Evolutionary conservation across 2,113 vertebrate species (phyloP).

Genomic region (Anolis carolinensis): DNA sequence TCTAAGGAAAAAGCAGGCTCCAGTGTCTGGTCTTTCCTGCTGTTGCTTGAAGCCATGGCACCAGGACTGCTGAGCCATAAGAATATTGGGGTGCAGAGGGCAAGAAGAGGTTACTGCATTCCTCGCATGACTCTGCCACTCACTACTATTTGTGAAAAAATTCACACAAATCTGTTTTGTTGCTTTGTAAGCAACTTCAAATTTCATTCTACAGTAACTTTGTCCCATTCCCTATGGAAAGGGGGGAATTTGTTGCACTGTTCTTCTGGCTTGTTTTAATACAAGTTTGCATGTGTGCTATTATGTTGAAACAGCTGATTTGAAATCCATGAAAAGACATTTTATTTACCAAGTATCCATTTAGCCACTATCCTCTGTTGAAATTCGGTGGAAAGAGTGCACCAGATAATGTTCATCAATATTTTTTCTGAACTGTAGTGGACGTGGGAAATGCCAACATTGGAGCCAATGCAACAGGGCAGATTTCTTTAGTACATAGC

Average conservation of each 20-base stretch:
- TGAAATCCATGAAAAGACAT: not conserved
- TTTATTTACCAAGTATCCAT: not conserved
- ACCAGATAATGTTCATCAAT: not conserved
- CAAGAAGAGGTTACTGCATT: fast-evolving
- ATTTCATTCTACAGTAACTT: conserved; percentile 5
- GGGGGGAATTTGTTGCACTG: conserved; percentile 20
- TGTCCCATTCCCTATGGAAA: not conserved
- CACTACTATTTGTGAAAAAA: fast-evolving
- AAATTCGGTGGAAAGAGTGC: not conserved
- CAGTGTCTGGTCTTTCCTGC: not conserved
- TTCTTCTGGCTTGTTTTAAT: conserved; percentile 20
- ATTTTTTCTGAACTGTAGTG: not conserved
- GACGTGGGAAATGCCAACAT: not conserved
- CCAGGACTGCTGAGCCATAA: not conserved
- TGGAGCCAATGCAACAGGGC: not conserved
- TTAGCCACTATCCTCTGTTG: not conserved
- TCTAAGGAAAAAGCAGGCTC: conserved; percentile 28
- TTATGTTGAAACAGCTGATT: conserved; percentile 8
- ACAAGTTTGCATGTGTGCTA: conserved; percentile 3
- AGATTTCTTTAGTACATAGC: not conserved
- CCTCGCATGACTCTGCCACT: fast-evolving
- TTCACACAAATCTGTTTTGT: not conserved
- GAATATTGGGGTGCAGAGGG: conserved; percentile 11
- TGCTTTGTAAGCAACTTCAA: not conserved
- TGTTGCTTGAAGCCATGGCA: not conserved